phyloP scores from a whole-genome alignment of 1,140 invertebrate genomes.

The Ooceraea biroi region DNA sequence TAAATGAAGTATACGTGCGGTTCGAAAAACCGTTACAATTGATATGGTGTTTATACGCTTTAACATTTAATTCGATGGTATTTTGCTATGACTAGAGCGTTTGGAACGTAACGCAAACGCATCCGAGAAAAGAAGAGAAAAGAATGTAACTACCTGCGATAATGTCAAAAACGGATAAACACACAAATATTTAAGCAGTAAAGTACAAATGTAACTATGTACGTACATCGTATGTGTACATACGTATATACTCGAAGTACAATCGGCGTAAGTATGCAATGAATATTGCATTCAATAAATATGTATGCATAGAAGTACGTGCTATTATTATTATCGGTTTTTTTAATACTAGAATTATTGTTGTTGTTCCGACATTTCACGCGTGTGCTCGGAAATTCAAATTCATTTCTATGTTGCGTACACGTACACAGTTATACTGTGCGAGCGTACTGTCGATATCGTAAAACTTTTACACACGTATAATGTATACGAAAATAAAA shows the following conservation, averaged over 20 bases:
- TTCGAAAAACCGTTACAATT: not conserved
- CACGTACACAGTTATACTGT: not conserved
- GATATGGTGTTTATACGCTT: conserved; percentile 12
- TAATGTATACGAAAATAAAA: conserved; percentile 1
- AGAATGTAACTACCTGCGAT: not conserved
- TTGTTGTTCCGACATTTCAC: not conserved
- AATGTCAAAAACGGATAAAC: conserved; percentile 5
- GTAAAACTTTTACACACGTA: conserved; percentile 5
- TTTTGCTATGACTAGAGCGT: conserved; percentile 36
- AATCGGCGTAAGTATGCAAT: not conserved
- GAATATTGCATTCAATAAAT: no score
- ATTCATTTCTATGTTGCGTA: not conserved
- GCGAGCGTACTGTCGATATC: not conserved
- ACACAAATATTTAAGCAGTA: not conserved
- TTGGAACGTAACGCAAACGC: not conserved
- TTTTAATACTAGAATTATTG: not conserved
- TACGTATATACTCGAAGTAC: not conserved
- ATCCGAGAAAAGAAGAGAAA: not conserved
- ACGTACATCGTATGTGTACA: conserved; percentile 6
- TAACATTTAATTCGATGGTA: conserved; percentile 14
- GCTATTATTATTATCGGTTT: conserved; percentile 7
- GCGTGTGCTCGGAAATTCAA: not conserved
- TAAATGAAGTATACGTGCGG: not conserved
- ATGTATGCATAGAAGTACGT: not conserved
- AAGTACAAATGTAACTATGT: conserved; percentile 10